Evolutionary conservation across 1,140 invertebrate genomes (phyloP).

Genomic region (Nasonia longicornis): DNA sequence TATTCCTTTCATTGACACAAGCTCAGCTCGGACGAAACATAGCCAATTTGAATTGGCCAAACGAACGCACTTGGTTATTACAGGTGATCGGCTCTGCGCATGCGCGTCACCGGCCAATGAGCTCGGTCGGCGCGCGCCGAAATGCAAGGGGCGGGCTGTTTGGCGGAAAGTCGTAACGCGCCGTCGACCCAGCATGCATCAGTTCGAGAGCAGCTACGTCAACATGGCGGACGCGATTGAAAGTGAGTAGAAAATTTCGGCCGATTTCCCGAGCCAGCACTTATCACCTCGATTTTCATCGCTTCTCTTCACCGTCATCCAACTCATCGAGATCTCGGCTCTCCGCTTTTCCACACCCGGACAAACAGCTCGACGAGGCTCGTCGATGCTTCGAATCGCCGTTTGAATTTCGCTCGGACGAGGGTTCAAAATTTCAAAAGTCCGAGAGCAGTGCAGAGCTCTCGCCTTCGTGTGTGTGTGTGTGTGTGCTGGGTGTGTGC

Average conservation of each 20-base stretch:
- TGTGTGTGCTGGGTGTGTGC: slow-evolving; percentile 21
- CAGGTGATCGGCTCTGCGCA: background rate
- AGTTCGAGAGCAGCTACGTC: slow-evolving; percentile 64
- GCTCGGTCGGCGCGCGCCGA: slow-evolving; percentile 36
- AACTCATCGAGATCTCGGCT: background rate
- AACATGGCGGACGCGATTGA: slow-evolving; percentile 83
- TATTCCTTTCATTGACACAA: too few relatives aligned
- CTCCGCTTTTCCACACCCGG: background rate
- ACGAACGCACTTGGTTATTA: too few relatives aligned
- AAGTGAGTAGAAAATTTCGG: slow-evolving; percentile 72
- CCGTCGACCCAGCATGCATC: slow-evolving; percentile 61
- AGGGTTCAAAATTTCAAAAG: slow-evolving; percentile 70
- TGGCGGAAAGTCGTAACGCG: slow-evolving; percentile 53
- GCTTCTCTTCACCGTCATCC: background rate
- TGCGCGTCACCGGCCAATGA: slow-evolving; percentile 36
- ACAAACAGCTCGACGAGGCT: background rate
- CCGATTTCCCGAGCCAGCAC: background rate
- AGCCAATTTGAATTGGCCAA: too few relatives aligned
- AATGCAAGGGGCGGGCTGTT: slow-evolving; percentile 48
- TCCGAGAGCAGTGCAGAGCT: slow-evolving; percentile 61
- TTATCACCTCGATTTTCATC: background rate
- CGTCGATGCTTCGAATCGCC: slow-evolving; percentile 2
- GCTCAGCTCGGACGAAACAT: too few relatives aligned
- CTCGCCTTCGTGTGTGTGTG: slow-evolving; percentile 43
- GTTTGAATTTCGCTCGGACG: slow-evolving; percentile 59